Conservation (phyloP, 2,113 vertebrate genomes). For the Chloropsis cyanopogon region DNA sequence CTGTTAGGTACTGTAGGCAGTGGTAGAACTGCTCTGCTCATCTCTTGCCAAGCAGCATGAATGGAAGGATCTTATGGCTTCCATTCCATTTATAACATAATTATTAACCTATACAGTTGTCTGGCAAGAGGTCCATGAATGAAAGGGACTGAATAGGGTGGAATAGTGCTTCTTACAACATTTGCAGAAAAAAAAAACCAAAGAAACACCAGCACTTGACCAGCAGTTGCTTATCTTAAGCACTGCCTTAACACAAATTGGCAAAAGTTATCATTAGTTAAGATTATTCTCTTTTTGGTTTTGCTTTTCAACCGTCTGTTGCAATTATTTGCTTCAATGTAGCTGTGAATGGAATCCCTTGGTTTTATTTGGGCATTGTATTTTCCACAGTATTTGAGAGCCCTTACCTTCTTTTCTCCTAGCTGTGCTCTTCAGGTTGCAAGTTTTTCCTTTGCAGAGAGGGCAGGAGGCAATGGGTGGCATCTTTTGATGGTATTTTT, state of each 20-base stretch:
- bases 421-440: not conserved
- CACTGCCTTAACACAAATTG: not conserved
- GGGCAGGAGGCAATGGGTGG: not conserved
- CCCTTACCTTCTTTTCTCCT: not conserved
- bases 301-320: not conserved
- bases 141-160: not conserved
- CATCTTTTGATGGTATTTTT: not conserved
- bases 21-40: not conserved
- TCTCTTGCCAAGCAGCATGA: fast-evolving
- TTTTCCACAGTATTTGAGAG: not conserved
- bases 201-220: not conserved
- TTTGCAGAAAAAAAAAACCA: not conserved
- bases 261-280: fast-evolving
- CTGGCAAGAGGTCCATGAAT: not conserved
- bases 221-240: not conserved
- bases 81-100: not conserved
- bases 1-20: not conserved
- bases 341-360: not conserved
- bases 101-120: not conserved
- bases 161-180: not conserved
- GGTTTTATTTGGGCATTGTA: not conserved
- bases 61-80: not conserved
- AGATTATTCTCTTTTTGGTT: not conserved
- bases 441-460: not conserved
- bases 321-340: not conserved